Evolutionary conservation across 35 echinoderm and acorn worm species (phyloP).

Genomic region (Nesometra sesokonis): DNA sequence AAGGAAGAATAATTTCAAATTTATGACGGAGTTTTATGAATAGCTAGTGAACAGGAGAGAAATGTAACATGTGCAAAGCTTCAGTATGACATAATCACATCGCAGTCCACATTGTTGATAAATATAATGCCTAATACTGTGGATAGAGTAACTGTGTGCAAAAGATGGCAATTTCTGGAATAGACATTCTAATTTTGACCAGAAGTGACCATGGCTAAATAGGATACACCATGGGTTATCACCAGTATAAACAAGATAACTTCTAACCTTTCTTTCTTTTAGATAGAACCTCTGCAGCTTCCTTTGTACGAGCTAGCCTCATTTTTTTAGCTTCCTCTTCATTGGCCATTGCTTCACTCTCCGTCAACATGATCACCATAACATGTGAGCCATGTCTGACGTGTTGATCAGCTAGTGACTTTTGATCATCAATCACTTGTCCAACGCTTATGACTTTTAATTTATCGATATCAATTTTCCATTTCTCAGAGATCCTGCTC

Average conservation of each 20-base stretch:
- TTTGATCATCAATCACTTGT: conserved; percentile 40
- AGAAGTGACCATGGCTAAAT: too few relatives aligned
- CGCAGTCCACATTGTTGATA: too few relatives aligned
- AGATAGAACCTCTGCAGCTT: conserved; percentile 74
- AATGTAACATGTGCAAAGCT: too few relatives aligned
- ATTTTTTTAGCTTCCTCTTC: conserved; percentile 42
- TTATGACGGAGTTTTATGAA: too few relatives aligned
- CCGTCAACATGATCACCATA: conserved; percentile 83
- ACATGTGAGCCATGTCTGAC: conserved; percentile 59
- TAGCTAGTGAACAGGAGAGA: too few relatives aligned
- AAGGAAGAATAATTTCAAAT: too few relatives aligned
- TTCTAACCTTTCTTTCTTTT: conserved; percentile 70
- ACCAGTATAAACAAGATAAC: neutral
- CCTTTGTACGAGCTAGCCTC: conserved; percentile 49
- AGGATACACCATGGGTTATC: too few relatives aligned
- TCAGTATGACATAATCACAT: too few relatives aligned
- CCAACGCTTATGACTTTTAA: conserved; percentile 86
- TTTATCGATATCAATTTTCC: conserved; percentile 26
- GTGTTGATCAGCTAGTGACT: conserved; percentile 30
- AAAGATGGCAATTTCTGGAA: too few relatives aligned
- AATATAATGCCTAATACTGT: too few relatives aligned
- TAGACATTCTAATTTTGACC: too few relatives aligned
- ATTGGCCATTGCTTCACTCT: conserved; percentile 55
- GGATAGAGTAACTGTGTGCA: too few relatives aligned
- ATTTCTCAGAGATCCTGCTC: conserved; percentile 37